These are phyloP conservation scores for Pelochelys cantorii DNA, from an alignment of 2,797 vertebrate genomes.

Conservation along the genomic window DNA sequence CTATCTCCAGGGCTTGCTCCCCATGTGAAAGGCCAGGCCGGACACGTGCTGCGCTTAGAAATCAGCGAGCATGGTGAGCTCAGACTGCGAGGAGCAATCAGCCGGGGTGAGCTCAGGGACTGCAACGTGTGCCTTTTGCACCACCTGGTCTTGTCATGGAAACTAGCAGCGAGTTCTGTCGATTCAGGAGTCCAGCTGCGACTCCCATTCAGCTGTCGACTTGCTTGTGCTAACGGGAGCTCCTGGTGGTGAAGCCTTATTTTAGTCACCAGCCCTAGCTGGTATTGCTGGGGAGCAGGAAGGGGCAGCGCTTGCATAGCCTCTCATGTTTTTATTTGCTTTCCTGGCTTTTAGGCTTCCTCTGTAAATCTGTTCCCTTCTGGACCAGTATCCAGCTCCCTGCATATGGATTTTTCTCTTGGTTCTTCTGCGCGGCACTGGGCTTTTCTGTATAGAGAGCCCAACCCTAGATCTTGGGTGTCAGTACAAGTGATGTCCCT, in stretches of 20 bases:
- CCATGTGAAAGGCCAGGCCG: not conserved
- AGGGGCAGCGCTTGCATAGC: not conserved
- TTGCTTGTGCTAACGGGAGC: not conserved
- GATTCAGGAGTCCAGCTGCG: not conserved
- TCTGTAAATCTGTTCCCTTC: not conserved
- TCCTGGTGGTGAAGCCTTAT: not conserved
- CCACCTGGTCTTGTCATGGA: not conserved
- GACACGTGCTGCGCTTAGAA: not conserved
- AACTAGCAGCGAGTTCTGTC: not conserved
- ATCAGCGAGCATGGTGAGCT: not conserved
- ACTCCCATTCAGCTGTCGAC: not conserved
- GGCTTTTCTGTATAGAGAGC: not conserved
- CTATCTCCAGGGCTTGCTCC: not conserved
- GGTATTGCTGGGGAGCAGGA: not conserved
- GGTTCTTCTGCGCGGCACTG: fast-evolving
- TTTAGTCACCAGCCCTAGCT: not conserved
- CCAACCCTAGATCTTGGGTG: fast-evolving
- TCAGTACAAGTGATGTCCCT: not conserved
- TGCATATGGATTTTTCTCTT: not conserved
- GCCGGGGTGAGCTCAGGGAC: not conserved
- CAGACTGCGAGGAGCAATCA: not conserved
- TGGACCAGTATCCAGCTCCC: not conserved
- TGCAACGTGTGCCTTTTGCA: not conserved
- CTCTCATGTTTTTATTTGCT: not conserved
- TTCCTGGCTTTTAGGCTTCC: not conserved